Evolutionary conservation across 2,888 invertebrate genomes (phyloP).

Genomic region (Standfussiana lucernea): DNA sequence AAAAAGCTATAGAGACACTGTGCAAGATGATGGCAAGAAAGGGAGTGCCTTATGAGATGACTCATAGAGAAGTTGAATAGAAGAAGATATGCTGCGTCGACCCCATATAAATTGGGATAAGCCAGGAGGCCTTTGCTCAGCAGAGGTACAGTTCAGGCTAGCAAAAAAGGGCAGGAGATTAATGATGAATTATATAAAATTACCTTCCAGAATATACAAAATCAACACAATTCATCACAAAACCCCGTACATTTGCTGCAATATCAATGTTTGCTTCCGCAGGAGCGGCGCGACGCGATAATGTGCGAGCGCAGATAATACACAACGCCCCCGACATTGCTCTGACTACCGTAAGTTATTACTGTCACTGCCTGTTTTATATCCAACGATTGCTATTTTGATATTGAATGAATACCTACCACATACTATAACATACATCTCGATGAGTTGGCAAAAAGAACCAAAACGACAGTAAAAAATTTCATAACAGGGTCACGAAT

Average conservation of each 20-base stretch:
- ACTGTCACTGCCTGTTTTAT: neutral
- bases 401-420: neutral
- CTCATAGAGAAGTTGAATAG: neutral
- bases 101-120: neutral
- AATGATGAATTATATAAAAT: neutral
- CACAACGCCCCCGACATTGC: constrained; percentile 56
- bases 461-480: neutral
- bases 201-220: constrained; percentile 2
- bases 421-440: neutral
- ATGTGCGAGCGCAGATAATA: constrained; percentile 70
- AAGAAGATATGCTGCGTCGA: neutral
- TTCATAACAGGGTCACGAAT: neutral
- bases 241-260: constrained; percentile 15
- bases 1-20: neutral
- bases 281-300: constrained; percentile 70
- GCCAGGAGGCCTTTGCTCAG: too few relatives aligned
- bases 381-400: neutral
- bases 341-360: constrained; percentile 60
- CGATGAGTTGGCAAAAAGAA: neutral
- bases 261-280: constrained; percentile 67
- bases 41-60: neutral
- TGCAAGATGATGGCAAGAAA: neutral
- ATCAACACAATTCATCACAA: constrained; percentile 7
- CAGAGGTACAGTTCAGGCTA: too few relatives aligned
- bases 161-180: neutral